These are phyloP conservation scores for Caenorhabditis zanzibari DNA, from an alignment of 2,888 invertebrate species.

Conservation along the genomic window DNA sequence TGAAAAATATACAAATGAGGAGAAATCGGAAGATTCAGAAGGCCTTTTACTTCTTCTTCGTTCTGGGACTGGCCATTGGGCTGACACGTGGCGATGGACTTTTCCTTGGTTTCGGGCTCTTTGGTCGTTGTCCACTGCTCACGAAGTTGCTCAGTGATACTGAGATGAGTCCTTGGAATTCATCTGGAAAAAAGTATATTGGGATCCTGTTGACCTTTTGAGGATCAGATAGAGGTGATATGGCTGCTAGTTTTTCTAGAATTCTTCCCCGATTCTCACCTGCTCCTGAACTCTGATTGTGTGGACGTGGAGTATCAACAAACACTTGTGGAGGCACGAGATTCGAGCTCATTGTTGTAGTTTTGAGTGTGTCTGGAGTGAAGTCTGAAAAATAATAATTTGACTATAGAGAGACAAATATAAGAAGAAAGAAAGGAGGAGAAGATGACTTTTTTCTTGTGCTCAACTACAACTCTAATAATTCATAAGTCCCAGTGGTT, in stretches of 20 bases:
- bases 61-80: conserved; percentile 59
- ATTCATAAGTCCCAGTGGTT: conserved; percentile 37
- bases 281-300: conserved; percentile 44
- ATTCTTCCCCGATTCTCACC: conserved; percentile 31
- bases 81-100: conserved; percentile 61
- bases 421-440: neutral
- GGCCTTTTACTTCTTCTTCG: conserved; percentile 44
- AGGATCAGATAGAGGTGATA: no score
- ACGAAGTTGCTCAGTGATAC: conserved; percentile 60
- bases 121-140: conserved; percentile 34
- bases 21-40: neutral
- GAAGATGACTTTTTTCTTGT: no score
- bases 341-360: conserved; percentile 60
- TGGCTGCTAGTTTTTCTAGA: neutral
- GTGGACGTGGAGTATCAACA: conserved; percentile 71
- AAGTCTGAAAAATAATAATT: conserved; percentile 17
- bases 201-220: no score
- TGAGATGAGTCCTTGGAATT: conserved; percentile 62
- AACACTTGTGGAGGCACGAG: conserved; percentile 71
- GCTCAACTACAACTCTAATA: conserved; percentile 34
- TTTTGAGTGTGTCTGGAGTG: neutral
- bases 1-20: neutral
- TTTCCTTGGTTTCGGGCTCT: conserved; percentile 52
- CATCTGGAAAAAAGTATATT: conserved; percentile 57
- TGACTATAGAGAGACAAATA: neutral